Percentiles rank a stretch among this genome's conserved stretches.
Conservation (phyloP, 1,140 invertebrate species). For the Palaemon carinicauda region DNA sequence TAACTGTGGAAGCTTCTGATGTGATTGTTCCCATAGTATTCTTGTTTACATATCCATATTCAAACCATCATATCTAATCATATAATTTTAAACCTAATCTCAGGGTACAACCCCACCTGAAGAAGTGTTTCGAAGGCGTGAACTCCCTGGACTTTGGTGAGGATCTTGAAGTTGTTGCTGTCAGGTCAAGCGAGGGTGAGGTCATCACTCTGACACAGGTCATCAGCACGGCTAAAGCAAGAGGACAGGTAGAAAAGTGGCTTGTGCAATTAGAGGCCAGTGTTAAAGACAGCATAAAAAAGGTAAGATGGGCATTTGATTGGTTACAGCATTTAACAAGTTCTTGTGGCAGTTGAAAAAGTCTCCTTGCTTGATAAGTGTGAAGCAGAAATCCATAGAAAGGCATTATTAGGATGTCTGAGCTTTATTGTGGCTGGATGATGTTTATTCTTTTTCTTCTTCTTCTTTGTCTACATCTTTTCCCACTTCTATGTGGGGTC, state of each 20-base stretch:
- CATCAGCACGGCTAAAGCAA: conserved; percentile 87
- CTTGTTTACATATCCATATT: too few relatives aligned
- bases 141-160: conserved; percentile 86
- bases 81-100: conserved; percentile 36
- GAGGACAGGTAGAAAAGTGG: conserved; percentile 98
- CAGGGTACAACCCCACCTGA: conserved; percentile 96
- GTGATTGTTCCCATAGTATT: too few relatives aligned
- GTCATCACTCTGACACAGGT: conserved; percentile 78
- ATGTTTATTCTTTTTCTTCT: too few relatives aligned
- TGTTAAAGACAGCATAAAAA: conserved; percentile 89
- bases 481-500: too few relatives aligned
- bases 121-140: conserved; percentile 97
- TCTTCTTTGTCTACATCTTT: too few relatives aligned
- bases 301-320: too few relatives aligned
- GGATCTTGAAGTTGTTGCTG: conserved; percentile 83
- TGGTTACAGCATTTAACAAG: not conserved
- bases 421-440: too few relatives aligned
- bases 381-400: too few relatives aligned
- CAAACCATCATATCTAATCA: too few relatives aligned
- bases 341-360: not conserved
- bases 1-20: too few relatives aligned
- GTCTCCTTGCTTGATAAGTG: too few relatives aligned
- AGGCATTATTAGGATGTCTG: too few relatives aligned
- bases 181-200: conserved; percentile 91
- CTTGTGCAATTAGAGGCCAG: conserved; percentile 86